A percentile compares a stretch with the other conserved stretches of the same genome.
Conservation (phyloP, 2,797 vertebrate genomes). For the Acanthurus lineatus region DNA sequence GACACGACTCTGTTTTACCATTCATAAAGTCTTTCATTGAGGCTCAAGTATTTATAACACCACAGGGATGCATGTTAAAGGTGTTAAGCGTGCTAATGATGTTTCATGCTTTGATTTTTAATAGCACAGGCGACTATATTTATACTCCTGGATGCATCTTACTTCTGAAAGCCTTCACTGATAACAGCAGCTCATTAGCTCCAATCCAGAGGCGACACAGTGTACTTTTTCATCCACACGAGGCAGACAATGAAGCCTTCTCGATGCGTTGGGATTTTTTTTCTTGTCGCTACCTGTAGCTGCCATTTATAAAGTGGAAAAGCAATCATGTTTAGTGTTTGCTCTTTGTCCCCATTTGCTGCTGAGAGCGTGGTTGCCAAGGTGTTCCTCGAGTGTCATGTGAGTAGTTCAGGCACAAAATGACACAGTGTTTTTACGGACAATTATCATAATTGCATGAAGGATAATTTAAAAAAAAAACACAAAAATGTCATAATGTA, state of each 20-base stretch:
- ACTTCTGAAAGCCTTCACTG: not conserved
- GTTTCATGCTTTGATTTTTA: constrained; percentile 38
- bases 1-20: not conserved
- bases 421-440: constrained; percentile 39
- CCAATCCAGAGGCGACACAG: constrained; percentile 10
- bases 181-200: constrained; percentile 29
- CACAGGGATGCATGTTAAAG: constrained; percentile 7
- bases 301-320: constrained; percentile 44
- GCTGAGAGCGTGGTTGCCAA: constrained; percentile 55
- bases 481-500: no score
- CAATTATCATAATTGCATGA: constrained; percentile 1
- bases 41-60: constrained; percentile 23
- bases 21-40: constrained; percentile 33
- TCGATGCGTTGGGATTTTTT: not conserved
- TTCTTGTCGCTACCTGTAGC: not conserved
- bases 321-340: constrained; percentile 51
- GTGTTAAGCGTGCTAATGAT: constrained; percentile 38
- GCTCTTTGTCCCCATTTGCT: constrained; percentile 39
- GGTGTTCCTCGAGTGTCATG: constrained; percentile 48
- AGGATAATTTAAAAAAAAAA: no score
- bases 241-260: constrained; percentile 9
- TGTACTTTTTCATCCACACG: not conserved
- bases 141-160: constrained; percentile 20
- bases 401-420: constrained; percentile 54
- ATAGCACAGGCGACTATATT: constrained; percentile 22